Percentiles rank a stretch among this genome's conserved stretches.
Conservation (phyloP, 2,113 vertebrate species). For the Uria lomvia region DNA sequence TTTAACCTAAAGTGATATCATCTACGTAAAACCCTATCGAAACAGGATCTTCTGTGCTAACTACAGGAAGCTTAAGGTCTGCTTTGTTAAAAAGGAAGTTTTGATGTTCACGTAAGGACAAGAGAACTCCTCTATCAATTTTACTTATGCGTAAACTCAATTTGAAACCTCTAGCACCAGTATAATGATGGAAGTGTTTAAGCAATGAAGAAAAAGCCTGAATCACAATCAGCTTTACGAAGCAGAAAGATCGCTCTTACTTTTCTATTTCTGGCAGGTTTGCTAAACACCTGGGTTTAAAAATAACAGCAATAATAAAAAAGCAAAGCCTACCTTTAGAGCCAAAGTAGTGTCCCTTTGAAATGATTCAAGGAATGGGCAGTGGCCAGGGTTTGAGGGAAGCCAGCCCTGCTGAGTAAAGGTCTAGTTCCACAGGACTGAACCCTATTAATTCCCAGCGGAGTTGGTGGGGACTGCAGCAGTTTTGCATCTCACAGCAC, state of each 20-base stretch:
- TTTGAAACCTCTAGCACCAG: not conserved
- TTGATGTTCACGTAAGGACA: not conserved
- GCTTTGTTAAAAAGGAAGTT: not conserved
- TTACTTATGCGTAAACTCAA: not conserved
- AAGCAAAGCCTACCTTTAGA: not conserved
- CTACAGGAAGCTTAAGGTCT: not conserved
- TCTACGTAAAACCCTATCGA: not conserved
- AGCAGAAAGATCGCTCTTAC: not conserved
- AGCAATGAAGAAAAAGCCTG: not conserved
- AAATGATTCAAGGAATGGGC: conserved; percentile 1
- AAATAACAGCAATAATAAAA: not conserved
- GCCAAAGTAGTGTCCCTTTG: not conserved
- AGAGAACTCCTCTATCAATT: not conserved
- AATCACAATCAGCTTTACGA: not conserved
- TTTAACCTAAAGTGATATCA: not conserved
- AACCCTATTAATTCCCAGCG: not conserved
- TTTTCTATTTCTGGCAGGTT: not conserved
- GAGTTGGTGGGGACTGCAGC: not conserved
- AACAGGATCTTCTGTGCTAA: not conserved
- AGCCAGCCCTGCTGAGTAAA: not conserved
- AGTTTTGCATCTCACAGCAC: not conserved
- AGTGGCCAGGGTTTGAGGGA: not conserved
- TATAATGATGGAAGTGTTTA: not conserved
- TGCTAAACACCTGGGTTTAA: not conserved
- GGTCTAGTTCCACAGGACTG: not conserved